A percentile compares a stretch with the other conserved stretches of the same genome.
Conservation (phyloP, 2,888 invertebrate genomes). For the Tinea semifulvella region DNA sequence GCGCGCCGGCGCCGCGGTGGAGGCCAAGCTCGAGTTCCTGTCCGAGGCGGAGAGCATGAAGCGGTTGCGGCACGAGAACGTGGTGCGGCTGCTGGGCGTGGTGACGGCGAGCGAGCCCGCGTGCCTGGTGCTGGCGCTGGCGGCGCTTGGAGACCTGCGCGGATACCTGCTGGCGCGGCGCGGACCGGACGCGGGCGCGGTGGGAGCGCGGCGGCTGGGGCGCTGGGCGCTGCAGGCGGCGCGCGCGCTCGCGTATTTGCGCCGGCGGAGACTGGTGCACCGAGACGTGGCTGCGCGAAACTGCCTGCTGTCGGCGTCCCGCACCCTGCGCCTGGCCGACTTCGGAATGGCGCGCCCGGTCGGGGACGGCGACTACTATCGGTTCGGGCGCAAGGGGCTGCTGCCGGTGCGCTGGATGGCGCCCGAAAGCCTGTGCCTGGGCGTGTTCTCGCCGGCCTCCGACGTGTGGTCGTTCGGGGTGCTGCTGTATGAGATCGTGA, state of each 20-base stretch:
- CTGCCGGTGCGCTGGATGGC: slow-evolving; percentile 94
- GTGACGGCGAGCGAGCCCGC: slow-evolving; percentile 89
- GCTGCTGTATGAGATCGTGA: slow-evolving; percentile 86
- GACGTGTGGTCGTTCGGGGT: slow-evolving; percentile 94
- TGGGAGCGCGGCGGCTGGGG: slow-evolving; percentile 76
- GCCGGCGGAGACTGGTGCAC: slow-evolving; percentile 87
- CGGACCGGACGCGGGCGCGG: slow-evolving; percentile 78
- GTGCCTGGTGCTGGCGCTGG: slow-evolving; percentile 93
- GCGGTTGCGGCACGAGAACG: slow-evolving; percentile 88
- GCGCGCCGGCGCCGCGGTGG: slow-evolving; percentile 81
- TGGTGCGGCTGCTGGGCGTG: slow-evolving; percentile 85
- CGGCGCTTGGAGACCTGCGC: slow-evolving; percentile 92
- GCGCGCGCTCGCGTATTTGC: slow-evolving; percentile 84
- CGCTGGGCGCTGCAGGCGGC: slow-evolving; percentile 90
- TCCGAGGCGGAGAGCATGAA: slow-evolving; percentile 96
- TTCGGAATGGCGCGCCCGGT: slow-evolving; percentile 93
- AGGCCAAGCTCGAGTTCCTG: slow-evolving; percentile 90
- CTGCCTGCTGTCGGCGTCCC: slow-evolving; percentile 78
- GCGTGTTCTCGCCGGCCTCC: slow-evolving; percentile 85
- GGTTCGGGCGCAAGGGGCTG: slow-evolving; percentile 87
- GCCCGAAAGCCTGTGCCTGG: slow-evolving; percentile 84
- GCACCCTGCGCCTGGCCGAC: slow-evolving; percentile 82
- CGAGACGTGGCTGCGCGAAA: slow-evolving; percentile 86
- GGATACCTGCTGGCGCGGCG: slow-evolving; percentile 86
- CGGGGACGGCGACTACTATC: slow-evolving; percentile 89